Conservation (phyloP, 2,888 invertebrate genomes). For the Agrochola lychnidis region DNA sequence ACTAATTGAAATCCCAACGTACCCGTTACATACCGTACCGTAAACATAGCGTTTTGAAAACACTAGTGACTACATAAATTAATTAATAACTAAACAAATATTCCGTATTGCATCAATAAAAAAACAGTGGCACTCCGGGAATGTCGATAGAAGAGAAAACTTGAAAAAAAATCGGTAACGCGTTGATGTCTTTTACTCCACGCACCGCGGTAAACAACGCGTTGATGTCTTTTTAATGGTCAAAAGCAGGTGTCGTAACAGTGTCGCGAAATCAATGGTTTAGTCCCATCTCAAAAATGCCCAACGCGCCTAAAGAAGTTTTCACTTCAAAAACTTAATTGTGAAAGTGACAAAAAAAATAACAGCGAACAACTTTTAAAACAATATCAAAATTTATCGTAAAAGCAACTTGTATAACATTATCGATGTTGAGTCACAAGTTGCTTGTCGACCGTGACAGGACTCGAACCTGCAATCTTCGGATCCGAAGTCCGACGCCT, state of each 20-base stretch:
- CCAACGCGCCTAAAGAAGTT: too few species aligned
- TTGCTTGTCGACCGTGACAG: conserved; percentile 91
- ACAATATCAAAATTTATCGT: conserved; percentile 1
- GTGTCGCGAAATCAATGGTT: too few species aligned
- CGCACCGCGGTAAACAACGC: too few species aligned
- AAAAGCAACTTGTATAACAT: conserved; percentile 32
- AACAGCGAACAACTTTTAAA: background rate
- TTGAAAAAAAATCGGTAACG: too few species aligned
- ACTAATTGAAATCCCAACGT: too few species aligned
- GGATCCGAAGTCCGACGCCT: conserved; percentile 94
- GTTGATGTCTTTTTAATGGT: too few species aligned
- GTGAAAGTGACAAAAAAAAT: background rate
- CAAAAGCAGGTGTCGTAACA: too few species aligned
- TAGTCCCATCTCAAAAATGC: too few species aligned
- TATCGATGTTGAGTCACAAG: background rate
- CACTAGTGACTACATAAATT: background rate
- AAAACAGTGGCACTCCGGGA: background rate
- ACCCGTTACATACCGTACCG: too few species aligned
- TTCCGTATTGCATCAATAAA: background rate
- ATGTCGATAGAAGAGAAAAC: too few species aligned
- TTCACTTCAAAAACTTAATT: background rate
- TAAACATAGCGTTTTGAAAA: too few species aligned
- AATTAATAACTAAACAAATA: background rate
- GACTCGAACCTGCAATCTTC: conserved; percentile 94
- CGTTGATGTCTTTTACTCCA: too few species aligned